Evolutionary conservation across 2,797 vertebrate species (phyloP), one percentile per base, ranked within the genome.

Genomic region (Brotula barbata): DNA sequence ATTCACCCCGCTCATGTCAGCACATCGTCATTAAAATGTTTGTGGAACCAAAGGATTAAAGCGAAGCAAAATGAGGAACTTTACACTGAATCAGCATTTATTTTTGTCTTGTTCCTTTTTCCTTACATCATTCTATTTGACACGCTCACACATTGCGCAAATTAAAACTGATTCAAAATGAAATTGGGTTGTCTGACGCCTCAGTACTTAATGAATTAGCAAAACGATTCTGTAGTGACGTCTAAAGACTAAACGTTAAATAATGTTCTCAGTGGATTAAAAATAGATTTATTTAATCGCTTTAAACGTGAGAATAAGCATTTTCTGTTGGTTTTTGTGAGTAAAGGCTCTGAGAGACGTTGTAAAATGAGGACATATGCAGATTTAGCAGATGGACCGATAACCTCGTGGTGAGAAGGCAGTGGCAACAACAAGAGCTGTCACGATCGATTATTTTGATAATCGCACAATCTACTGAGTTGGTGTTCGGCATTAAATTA

Each of bases 201-300:
- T 73, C 58, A 57, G 65, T 73, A 64, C 47, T 78, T 37, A 71
- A 76, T 75, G 31, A 82, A 78, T 84, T 73, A 78, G 64, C 68
- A 44, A 73, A 80, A 73, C 1, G 17, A 48, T 61, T 82, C 75
- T 63, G 71, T 64, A 77, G 51, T 43, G 57, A 70, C 71, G 58
- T 77, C 64, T 67, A 78, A 78, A 77, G 28, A 48, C 66, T 51
- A 51, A 74, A 83, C 64, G 60, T 68, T 72, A 81, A 80, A 82
- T 63, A 41, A 78, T 76, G 71, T 81, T 79, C 71, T 78, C 71
- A n/a, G 2, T 58, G 78, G 81, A 84, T 84, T 78, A 75, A 51
- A 47, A 58, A 81, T 47, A 74, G 41, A 80, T 78, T 75, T 63
- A 64, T 74, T 73, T 73, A 81, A 78, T 81, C 65, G 16, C 72